phyloP scores from a whole-genome alignment of 2,113 vertebrate genomes.

The Pteruthius melanotis region DNA sequence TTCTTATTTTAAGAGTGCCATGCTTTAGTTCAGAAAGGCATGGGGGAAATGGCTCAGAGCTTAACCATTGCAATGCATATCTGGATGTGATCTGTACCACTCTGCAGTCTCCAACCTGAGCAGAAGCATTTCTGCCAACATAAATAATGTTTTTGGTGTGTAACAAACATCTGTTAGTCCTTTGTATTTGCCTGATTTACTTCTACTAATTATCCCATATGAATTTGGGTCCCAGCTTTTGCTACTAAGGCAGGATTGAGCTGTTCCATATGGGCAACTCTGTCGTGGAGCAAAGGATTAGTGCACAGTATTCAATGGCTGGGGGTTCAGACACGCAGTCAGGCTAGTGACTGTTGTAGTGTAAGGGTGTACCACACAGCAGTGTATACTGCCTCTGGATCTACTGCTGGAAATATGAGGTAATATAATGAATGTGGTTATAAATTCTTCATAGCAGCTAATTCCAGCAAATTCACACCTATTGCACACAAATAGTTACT shows the following conservation, averaged over 20 bases:
- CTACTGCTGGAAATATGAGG: neutral
- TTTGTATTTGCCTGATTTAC: neutral
- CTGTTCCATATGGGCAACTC: neutral
- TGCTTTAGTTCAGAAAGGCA: neutral
- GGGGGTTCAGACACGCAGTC: neutral
- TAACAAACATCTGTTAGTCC: neutral
- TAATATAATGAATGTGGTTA: accelerated
- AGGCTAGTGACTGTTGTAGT: neutral
- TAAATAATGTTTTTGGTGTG: neutral
- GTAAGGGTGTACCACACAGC: neutral
- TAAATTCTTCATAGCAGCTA: neutral
- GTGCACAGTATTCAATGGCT: neutral
- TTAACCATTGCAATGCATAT: neutral
- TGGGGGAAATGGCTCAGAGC: neutral
- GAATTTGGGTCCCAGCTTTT: neutral
- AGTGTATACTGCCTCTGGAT: neutral
- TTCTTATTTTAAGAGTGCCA: neutral
- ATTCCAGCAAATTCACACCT: neutral
- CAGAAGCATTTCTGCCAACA: neutral
- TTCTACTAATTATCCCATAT: neutral
- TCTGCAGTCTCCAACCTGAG: neutral
- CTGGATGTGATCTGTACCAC: neutral
- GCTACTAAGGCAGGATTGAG: neutral
- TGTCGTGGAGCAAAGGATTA: neutral
- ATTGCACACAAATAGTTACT: neutral